Conservation (phyloP, 2,113 vertebrate genomes). For the Mystacornis crossleyi region DNA sequence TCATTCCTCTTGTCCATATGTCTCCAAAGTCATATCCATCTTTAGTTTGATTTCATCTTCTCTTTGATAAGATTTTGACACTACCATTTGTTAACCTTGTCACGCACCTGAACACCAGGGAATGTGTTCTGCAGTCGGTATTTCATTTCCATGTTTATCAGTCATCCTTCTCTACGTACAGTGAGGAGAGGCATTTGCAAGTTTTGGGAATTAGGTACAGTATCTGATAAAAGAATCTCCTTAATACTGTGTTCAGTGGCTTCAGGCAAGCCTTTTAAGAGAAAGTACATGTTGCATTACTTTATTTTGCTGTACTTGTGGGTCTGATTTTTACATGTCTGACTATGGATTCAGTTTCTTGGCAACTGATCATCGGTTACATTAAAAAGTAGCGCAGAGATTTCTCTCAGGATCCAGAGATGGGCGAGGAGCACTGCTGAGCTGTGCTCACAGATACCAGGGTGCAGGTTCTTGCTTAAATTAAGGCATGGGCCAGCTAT, state of each 20-base stretch:
- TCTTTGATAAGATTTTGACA: not conserved
- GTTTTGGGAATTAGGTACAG: not conserved
- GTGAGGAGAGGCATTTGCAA: not conserved
- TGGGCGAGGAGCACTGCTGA: not conserved
- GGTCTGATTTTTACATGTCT: not conserved
- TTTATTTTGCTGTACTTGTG: not conserved
- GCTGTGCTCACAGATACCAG: not conserved
- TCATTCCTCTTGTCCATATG: not conserved
- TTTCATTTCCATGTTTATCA: not conserved
- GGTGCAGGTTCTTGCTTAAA: not conserved
- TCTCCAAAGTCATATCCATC: not conserved
- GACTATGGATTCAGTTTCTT: not conserved
- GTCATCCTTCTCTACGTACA: accelerated
- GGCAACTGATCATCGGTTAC: not conserved
- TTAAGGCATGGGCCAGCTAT: not conserved
- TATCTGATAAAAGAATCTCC: not conserved
- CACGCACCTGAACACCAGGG: not conserved
- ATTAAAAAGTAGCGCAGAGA: not conserved
- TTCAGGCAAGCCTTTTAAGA: not conserved
- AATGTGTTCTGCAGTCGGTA: accelerated
- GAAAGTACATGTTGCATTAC: not conserved
- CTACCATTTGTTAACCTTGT: not conserved
- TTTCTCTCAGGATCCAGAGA: not conserved
- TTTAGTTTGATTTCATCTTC: not conserved
- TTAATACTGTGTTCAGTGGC: not conserved